Evolutionary conservation across 2,797 vertebrate genomes (phyloP).

Genomic region (Pristis pectinata): DNA sequence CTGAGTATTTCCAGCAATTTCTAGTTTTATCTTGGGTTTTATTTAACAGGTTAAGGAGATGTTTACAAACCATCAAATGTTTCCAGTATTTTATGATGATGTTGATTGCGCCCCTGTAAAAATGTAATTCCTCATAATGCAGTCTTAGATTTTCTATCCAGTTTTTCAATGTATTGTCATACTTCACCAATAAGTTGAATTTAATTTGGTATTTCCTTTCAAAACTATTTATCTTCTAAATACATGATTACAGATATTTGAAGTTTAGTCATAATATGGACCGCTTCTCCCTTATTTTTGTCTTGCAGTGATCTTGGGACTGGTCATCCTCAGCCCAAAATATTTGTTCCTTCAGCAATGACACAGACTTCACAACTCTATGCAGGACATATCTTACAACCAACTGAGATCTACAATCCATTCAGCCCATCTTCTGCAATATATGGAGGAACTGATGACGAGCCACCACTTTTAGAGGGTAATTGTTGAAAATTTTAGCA

Average conservation of each 20-base stretch:
- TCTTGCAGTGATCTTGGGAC: constrained; percentile 21
- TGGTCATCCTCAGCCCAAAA: not conserved
- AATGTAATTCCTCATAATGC: not conserved
- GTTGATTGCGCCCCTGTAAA: not conserved
- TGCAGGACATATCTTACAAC: constrained; percentile 54
- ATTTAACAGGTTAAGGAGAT: not conserved
- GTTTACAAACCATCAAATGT: not conserved
- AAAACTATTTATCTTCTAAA: not conserved
- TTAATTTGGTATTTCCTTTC: constrained; percentile 1
- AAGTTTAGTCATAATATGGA: not conserved
- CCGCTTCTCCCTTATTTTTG: not conserved
- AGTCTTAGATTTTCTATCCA: not conserved
- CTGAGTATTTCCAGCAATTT: too few relatives aligned
- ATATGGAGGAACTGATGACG: constrained; percentile 52
- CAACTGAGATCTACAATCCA: constrained; percentile 42
- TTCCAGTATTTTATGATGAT: not conserved
- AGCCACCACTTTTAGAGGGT: constrained; percentile 68
- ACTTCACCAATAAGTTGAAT: not conserved
- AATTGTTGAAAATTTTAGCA: constrained; percentile 37
- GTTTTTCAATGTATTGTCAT: not conserved
- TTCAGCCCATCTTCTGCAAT: not conserved
- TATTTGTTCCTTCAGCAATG: constrained; percentile 44
- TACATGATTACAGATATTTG: not conserved
- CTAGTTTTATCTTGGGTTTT: too few relatives aligned
- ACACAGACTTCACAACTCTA: constrained; percentile 43